Evolutionary conservation across 2,113 vertebrate species (phyloP), one percentile per base, ranked within the genome.

Genomic region (Fulmarus glacialis): DNA sequence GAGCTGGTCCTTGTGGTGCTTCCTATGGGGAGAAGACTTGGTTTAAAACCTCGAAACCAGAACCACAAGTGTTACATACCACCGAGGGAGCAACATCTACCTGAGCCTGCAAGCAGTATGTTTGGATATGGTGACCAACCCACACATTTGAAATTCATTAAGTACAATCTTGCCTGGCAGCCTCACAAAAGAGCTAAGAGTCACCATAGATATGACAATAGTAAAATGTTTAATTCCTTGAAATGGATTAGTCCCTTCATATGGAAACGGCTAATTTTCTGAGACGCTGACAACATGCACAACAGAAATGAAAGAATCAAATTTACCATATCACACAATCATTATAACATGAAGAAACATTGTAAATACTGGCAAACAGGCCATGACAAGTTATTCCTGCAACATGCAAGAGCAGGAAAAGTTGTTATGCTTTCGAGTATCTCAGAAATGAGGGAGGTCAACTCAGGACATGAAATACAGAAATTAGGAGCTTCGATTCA

Each of bases 381-480:
- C 63, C 66, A 50, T 47, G 45, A 70, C 93, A 95, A 86, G 91
- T 93, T 94, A 73, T 30, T 62, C 45, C 64, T 84, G n/a, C 50
- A 96, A 77, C 93, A 40, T 64, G 84, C 66, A 87, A 23, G 36
- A 71, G 58, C 95, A 89, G n/a, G 81, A 87, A 89, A 93, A 58
- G 36, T 75, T 70, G 8, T 75, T 95, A 42, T 5, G 6, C 58
- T 95, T 72, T 66, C 50, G 78, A 91, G 21, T 55, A 85, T 43
- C 56, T 95, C 70, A 95, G 53, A 91, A 88, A 66, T 40, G 6
- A 3, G 11, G 48, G 53, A 89, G 95, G 94, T 95, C 91, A 96
- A 27, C 42, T 84, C 70, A 85, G 95, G 95, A 89, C 91, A 86
- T n/a, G n/a, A 94, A 94, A 90, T 55, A 62, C 14, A 87, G 58